These are phyloP conservation scores for Heliconius sara DNA, from an alignment of 2,888 invertebrate genomes.

Conservation along the genomic window DNA sequence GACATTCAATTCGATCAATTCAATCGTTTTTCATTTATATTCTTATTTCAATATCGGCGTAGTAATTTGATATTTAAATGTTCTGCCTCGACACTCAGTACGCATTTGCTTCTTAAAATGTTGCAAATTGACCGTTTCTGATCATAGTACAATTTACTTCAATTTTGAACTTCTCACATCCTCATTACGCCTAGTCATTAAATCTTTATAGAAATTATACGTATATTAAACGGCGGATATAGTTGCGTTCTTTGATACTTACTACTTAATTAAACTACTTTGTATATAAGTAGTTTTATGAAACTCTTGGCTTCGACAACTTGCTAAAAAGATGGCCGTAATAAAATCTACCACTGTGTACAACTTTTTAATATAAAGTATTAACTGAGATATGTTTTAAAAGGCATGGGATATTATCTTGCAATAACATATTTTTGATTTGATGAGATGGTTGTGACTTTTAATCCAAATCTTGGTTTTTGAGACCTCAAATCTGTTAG, in stretches of 20 bases:
- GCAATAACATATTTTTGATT: background rate
- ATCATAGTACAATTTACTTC: background rate
- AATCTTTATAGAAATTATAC: constrained; percentile 20
- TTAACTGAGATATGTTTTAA: background rate
- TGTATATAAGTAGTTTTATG: background rate
- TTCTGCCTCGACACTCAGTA: background rate
- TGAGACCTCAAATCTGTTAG: too few species aligned
- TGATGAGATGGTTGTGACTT: background rate
- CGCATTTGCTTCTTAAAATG: background rate
- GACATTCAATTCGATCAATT: too few species aligned
- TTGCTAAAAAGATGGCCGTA: constrained; percentile 9
- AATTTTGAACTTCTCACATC: constrained; percentile 16
- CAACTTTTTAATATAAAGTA: background rate
- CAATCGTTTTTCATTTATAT: too few species aligned
- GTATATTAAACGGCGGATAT: constrained; percentile 11
- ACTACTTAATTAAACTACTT: constrained; percentile 21
- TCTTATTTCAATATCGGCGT: too few species aligned
- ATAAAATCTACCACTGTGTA: background rate
- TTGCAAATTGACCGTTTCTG: background rate
- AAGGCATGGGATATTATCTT: background rate
- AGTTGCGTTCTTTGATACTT: constrained; percentile 16
- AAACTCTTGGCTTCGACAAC: background rate
- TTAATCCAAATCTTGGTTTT: background rate
- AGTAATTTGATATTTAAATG: background rate
- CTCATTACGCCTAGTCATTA: constrained; percentile 19